phyloP scores from a whole-genome alignment of 2,797 vertebrate genomes.

The Melanotaenia trifasciata region DNA sequence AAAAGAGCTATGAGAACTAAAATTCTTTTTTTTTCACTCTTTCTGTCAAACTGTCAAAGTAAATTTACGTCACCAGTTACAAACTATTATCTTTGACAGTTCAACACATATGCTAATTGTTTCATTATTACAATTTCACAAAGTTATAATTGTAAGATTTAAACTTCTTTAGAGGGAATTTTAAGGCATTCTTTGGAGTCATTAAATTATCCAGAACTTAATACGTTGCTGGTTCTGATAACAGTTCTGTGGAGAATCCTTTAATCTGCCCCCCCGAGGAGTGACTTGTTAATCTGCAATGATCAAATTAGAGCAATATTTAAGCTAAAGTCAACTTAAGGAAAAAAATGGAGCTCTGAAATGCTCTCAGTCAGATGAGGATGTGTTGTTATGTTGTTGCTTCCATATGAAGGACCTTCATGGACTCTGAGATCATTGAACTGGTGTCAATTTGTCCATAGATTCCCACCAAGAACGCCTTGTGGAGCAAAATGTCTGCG shows the following conservation, averaged over 20 bases:
- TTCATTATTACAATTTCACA: constrained; percentile 11
- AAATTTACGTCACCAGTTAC: not conserved
- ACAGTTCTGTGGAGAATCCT: constrained; percentile 32
- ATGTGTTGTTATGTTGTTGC: constrained; percentile 85
- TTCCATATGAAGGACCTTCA: constrained; percentile 97
- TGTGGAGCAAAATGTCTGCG: constrained; percentile 92
- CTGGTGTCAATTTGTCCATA: constrained; percentile 97
- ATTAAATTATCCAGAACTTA: constrained; percentile 40
- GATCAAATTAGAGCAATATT: constrained; percentile 36
- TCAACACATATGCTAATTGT: constrained; percentile 38
- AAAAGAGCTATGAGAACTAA: not conserved
- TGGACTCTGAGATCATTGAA: constrained; percentile 94
- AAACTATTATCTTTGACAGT: constrained; percentile 5
- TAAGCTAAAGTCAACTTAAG: constrained; percentile 21
- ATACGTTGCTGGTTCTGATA: constrained; percentile 24
- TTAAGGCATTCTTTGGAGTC: constrained; percentile 49
- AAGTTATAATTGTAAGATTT: constrained; percentile 48
- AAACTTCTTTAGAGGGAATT: constrained; percentile 24
- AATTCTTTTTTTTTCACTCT: not conserved
- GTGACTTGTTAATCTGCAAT: constrained; percentile 33
- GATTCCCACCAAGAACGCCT: constrained; percentile 96
- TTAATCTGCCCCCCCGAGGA: constrained; percentile 32
- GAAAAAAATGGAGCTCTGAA: constrained; percentile 23
- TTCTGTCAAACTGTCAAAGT: not conserved
- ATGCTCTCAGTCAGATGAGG: not conserved